Percentiles rank a stretch among this genome's conserved stretches.
Evolutionary conservation across 2,888 invertebrate species (phyloP).

Genomic region (Heliconius hortense): DNA sequence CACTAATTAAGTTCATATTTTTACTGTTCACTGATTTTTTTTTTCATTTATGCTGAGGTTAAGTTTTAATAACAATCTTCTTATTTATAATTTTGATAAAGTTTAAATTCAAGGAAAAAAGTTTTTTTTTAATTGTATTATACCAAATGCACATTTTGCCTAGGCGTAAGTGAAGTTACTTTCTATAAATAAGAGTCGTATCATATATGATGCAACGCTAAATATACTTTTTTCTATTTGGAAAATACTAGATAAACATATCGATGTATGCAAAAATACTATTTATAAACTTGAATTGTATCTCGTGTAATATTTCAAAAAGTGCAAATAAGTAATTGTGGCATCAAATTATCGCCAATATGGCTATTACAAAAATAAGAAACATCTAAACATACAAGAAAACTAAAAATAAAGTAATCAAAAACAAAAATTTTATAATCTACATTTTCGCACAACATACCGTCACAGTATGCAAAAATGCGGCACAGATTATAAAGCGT

Average conservation of each 20-base stretch:
- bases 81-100: background rate
- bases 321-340: too few relatives aligned
- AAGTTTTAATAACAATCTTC: background rate
- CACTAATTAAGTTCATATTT: conserved; percentile 43
- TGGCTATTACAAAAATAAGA: background rate
- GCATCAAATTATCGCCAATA: too few relatives aligned
- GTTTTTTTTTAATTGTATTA: background rate
- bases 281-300: too few relatives aligned
- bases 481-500: conserved; percentile 43
- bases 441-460: conserved; percentile 8
- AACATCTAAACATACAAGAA: background rate
- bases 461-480: conserved; percentile 18
- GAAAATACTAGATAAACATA: too few relatives aligned
- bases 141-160: background rate
- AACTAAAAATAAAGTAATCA: background rate
- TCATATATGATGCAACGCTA: too few relatives aligned
- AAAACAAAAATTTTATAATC: background rate
- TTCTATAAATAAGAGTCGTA: background rate
- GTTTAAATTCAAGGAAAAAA: background rate
- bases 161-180: too few relatives aligned
- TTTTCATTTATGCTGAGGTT: background rate
- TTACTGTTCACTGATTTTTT: conserved; percentile 17
- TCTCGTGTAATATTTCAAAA: too few relatives aligned
- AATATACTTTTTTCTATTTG: too few relatives aligned
- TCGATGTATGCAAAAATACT: too few relatives aligned